Percentiles rank a stretch among this genome's conserved stretches.
phyloP scores from a whole-genome alignment of 2,888 invertebrate genomes.

The Drosophila engyochracea region DNA sequence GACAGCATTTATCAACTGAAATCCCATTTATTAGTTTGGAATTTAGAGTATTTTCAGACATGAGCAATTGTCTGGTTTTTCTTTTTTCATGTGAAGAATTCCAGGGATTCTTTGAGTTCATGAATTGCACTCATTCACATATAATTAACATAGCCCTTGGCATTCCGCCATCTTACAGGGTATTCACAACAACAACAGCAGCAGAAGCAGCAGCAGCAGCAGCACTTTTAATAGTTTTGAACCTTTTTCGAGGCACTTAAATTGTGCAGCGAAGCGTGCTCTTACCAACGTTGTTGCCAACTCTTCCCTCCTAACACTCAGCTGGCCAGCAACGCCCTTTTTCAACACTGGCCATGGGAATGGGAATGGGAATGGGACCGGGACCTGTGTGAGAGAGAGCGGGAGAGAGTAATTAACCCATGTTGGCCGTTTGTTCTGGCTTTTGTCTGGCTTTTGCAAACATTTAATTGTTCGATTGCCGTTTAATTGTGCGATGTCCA shows the following conservation, averaged over 20 bases:
- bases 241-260: constrained; percentile 76
- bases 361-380: constrained; percentile 1
- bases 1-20: background rate
- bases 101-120: background rate
- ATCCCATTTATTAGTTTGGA: background rate
- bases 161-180: constrained; percentile 32
- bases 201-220: background rate
- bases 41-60: background rate
- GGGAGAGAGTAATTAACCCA: constrained; percentile 73
- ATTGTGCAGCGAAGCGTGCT: constrained; percentile 76
- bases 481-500: constrained; percentile 67
- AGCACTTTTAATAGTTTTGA: constrained; percentile 73
- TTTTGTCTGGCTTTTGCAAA: constrained; percentile 61
- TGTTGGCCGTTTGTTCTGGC: constrained; percentile 57
- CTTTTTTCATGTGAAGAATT: constrained; percentile 1
- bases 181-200: constrained; percentile 39
- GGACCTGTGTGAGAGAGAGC: constrained; percentile 39
- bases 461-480: constrained; percentile 80
- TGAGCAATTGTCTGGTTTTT: constrained; percentile 2
- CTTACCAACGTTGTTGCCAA: constrained; percentile 36
- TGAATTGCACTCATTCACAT: constrained; percentile 20
- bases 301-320: constrained; percentile 27
- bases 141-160: constrained; percentile 19
- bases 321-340: constrained; percentile 56
- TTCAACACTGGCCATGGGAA: constrained; percentile 54